Conservation (phyloP, 2,888 invertebrate species). For the Caradrina kadenii region DNA sequence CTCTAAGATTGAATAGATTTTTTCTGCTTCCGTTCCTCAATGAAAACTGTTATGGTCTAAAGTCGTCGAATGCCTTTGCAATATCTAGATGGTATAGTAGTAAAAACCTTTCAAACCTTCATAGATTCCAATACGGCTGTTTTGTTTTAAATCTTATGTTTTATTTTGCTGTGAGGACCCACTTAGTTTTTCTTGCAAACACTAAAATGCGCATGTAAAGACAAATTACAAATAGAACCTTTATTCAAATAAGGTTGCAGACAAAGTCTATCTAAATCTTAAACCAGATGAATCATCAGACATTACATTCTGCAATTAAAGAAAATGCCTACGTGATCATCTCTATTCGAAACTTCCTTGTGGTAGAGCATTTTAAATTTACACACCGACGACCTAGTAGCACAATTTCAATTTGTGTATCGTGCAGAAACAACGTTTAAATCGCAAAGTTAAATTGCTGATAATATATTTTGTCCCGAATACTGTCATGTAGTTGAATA, state of each 20-base stretch:
- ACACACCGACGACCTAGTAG: slow-evolving; percentile 56
- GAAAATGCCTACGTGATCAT: slow-evolving; percentile 35
- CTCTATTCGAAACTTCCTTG: slow-evolving; percentile 18
- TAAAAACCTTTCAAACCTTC: neutral
- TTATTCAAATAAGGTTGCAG: neutral
- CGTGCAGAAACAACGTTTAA: slow-evolving; percentile 46
- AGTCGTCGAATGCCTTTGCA: neutral
- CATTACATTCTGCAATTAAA: slow-evolving; percentile 10
- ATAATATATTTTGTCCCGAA: slow-evolving; percentile 42
- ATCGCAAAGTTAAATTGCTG: slow-evolving; percentile 50
- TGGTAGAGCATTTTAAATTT: slow-evolving; percentile 46
- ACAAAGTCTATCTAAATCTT: slow-evolving; percentile 1
- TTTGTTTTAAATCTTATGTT: neutral
- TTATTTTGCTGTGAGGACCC: neutral
- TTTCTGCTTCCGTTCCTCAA: neutral
- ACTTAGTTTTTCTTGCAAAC: neutral
- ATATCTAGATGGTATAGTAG: neutral
- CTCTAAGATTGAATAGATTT: slow-evolving; percentile 1
- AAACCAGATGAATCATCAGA: slow-evolving; percentile 1
- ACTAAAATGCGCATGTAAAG: too few relatives aligned
- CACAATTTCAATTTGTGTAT: slow-evolving; percentile 55
- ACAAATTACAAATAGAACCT: neutral
- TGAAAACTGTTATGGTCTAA: neutral
- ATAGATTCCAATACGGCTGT: neutral
- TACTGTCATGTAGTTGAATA: slow-evolving; percentile 42